Evolutionary conservation across 2,113 vertebrate species (phyloP), one percentile per base, ranked within the genome.

Genomic region (Amphiprion percula): DNA sequence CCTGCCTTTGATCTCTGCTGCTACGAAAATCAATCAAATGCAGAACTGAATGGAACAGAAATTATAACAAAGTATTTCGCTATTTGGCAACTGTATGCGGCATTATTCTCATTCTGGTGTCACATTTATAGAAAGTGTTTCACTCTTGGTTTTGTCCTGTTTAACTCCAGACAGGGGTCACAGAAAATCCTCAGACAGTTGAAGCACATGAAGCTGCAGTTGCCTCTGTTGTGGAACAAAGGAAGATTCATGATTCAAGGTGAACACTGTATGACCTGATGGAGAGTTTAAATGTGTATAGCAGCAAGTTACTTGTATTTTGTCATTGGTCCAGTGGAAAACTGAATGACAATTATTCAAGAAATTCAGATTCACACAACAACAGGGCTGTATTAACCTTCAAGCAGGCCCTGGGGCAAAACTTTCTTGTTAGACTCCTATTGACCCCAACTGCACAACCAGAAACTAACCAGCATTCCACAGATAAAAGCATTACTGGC

Each of bases 1-100:
- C 41, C 26, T 44, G 71, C 68, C 74, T 91, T 92, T 92, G 79
- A 92, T 92, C 77, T 83, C 16, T 2, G 33, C 81, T 49, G 33
- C 66, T 47, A 14, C 46, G 21, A 23, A 83, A 85, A 70, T 71
- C 79, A 82, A 80, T 77, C 80, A 79, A 7, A 62, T 39, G 60
- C 15, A 33, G 3, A 14, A 15, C 23, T 62, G 72, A 84, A 74
- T 50, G 64, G 53, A 50, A 52, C 16, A 33, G 30, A 74, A 59
- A 70, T 23, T 15, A 16, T 37, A 58, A 68, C n/a, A 52, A 52
- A 52, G 49, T 26, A 26, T 71, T 56, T 70, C n/a, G n/a, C 50
- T 70, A 46, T 70, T 78, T 37, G 59, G 56, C 28, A 23, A 63
- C n/a, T 16, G 46, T 19, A 59, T 28, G 59, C 24, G 10, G 39